Percentiles rank a stretch among this genome's conserved stretches.
Evolutionary conservation across 2,797 vertebrate genomes (phyloP).

Genomic region (Silurus lanzhouensis): DNA sequence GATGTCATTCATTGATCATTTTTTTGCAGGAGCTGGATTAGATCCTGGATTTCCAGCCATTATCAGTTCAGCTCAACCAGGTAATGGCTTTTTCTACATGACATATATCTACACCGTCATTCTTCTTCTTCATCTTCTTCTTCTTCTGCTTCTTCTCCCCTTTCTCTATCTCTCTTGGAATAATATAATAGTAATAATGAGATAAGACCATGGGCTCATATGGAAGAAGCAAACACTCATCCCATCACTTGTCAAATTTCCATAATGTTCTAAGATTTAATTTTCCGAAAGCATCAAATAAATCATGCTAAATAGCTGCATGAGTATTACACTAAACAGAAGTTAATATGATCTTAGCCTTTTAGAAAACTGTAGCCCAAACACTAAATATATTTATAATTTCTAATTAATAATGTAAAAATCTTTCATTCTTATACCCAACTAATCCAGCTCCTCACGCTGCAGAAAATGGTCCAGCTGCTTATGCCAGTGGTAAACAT

Average conservation of each 20-base stretch:
- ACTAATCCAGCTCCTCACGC: slow-evolving; percentile 49
- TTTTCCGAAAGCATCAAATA: background rate
- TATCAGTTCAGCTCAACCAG: slow-evolving; percentile 56
- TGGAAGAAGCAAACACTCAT: background rate
- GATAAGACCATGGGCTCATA: background rate
- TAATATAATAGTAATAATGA: background rate
- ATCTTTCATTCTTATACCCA: background rate
- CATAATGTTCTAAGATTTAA: background rate
- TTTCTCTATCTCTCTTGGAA: too few relatives aligned
- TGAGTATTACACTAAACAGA: background rate
- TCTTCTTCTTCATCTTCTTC: too few relatives aligned
- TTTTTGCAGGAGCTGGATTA: slow-evolving; percentile 54
- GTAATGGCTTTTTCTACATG: slow-evolving; percentile 47
- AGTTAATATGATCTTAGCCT: background rate
- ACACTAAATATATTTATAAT: background rate
- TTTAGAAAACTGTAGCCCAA: background rate
- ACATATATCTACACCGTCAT: background rate
- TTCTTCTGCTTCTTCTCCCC: too few relatives aligned
- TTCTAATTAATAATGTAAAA: background rate
- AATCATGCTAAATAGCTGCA: background rate
- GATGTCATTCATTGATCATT: slow-evolving; percentile 29
- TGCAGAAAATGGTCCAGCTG: slow-evolving; percentile 51
- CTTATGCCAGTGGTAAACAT: slow-evolving; percentile 50
- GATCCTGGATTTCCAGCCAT: slow-evolving; percentile 55
- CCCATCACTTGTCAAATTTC: background rate